Conservation (phyloP, 2,797 vertebrate genomes). For the Onychomys torridus region DNA sequence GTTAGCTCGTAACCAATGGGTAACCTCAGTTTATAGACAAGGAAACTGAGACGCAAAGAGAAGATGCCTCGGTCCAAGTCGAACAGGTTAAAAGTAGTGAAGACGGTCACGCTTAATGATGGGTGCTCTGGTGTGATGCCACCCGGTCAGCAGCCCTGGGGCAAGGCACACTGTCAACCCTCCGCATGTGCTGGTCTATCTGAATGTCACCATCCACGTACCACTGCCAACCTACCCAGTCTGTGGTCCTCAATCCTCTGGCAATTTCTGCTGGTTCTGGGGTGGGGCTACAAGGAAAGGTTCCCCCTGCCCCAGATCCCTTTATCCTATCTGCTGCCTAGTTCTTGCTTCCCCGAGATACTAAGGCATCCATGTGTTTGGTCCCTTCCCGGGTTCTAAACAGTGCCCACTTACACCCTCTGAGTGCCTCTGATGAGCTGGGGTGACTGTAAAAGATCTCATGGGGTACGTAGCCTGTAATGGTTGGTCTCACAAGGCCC, state of each 20-base stretch:
- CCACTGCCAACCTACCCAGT: background rate
- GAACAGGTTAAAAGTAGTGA: background rate
- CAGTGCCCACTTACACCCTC: background rate
- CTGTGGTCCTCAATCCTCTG: background rate
- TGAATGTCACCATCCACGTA: background rate
- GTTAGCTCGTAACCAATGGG: background rate
- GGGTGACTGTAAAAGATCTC: background rate
- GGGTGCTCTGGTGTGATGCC: background rate
- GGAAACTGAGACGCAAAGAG: background rate
- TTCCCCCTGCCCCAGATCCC: accelerated
- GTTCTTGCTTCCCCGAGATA: background rate
- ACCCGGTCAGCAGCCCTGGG: accelerated
- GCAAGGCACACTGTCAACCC: background rate
- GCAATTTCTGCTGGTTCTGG: background rate
- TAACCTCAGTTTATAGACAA: background rate
- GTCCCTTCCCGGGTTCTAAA: background rate
- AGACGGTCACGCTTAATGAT: background rate
- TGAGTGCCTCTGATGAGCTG: background rate
- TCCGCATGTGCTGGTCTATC: background rate
- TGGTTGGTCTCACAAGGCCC: background rate
- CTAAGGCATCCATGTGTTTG: background rate
- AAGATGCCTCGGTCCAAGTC: background rate
- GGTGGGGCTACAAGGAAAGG: background rate
- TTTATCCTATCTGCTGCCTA: background rate
- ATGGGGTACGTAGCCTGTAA: background rate